A percentile compares a stretch with the other conserved stretches of the same genome.
Conservation (phyloP, 2,797 vertebrate species). For the Lagodon rhomboides region DNA sequence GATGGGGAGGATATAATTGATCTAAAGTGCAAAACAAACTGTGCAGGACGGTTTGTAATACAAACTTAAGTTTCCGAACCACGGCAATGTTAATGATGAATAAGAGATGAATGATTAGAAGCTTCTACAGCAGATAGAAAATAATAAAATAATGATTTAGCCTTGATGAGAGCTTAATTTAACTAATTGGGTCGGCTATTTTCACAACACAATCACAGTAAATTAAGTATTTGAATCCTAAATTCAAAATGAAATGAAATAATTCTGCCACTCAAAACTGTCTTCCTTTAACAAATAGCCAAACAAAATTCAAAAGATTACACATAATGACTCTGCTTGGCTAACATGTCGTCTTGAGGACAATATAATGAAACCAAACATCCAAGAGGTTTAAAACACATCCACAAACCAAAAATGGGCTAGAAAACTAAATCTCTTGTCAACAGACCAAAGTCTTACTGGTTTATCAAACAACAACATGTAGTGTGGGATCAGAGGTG, state of each 20-base stretch:
- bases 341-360: not conserved
- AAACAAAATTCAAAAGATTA: not conserved
- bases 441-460: not conserved
- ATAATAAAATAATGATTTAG: not conserved
- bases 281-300: slow-evolving; percentile 5
- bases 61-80: not conserved
- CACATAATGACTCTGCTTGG: not conserved
- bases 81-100: not conserved
- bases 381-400: not conserved
- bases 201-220: not conserved
- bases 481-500: not conserved
- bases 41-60: too few relatives aligned
- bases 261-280: not conserved
- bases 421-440: not conserved
- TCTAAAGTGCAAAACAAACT: not conserved
- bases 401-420: not conserved
- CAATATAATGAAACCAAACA: not conserved
- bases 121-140: not conserved
- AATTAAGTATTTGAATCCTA: not conserved
- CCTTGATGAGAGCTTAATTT: not conserved
- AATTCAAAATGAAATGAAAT: not conserved
- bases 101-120: not conserved
- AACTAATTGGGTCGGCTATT: not conserved
- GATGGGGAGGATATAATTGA: not conserved
- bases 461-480: not conserved